Evolutionary conservation across 2,797 vertebrate genomes (phyloP), one percentile per base, ranked within the genome.

Genomic region (Ctenopoma multispine): DNA sequence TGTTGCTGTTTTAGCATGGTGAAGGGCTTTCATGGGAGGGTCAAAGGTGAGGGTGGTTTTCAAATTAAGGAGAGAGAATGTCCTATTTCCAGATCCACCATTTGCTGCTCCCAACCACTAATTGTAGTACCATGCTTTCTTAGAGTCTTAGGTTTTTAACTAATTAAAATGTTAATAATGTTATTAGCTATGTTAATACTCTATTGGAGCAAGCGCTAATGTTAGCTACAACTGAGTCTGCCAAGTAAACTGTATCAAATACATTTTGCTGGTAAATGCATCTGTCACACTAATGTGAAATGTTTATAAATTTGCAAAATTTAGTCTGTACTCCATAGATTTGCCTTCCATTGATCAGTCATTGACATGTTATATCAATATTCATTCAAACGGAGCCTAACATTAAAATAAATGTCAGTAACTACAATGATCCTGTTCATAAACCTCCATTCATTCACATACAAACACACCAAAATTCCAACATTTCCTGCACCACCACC

Each of bases 401-500:
- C 29, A 64, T 63, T 72, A 53, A 46, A 66, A 20, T 2, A 62
- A 56, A 24, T 21, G 21, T 34, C 59, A n/a, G 56, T 54, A 63
- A 68, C 27, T 36, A 17, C 15, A 36, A 38, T 23, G 31, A 69
- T 63, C 55, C 66, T 27, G 54, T 54, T 62, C 61, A 83, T 68
- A 50, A 75, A 77, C 40, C 57, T 79, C 56, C 47, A 15, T 40
- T 73, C 57, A 62, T 24, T 61, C 47, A 66, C 63, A 55, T 48
- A 62, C 36, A 51, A 72, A 50, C 40, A 34, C 24, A 58, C 23
- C 21, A 49, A 62, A 49, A 44, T 67, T 61, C 31, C 71, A 55
- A 72, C 11, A 62, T 63, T 83, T 85, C 60, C 68, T 79, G 68
- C 73, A 43, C 1, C 63, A 79, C 80, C 55, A 82, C 77, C 79